Percentiles rank a stretch among this genome's conserved stretches.
Evolutionary conservation across 1,140 invertebrate species (phyloP).

Genomic region (Physella acuta): DNA sequence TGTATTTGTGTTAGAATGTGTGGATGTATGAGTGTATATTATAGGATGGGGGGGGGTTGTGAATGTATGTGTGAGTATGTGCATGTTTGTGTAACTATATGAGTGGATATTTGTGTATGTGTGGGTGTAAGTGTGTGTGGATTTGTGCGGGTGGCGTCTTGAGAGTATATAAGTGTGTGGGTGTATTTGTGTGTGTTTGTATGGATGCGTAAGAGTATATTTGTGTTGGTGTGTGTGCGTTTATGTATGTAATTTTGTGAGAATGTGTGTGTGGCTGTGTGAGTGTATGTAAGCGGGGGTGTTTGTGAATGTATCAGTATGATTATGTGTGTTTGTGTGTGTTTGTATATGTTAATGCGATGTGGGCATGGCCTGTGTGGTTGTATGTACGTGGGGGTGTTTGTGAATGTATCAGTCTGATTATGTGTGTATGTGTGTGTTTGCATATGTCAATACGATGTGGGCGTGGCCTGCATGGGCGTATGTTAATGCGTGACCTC

Average conservation of each 20-base stretch:
- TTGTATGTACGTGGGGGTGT: no score
- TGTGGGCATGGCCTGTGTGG: no score
- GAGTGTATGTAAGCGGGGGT: no score
- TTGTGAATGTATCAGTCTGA: no score
- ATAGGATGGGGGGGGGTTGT: neutral
- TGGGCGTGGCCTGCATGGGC: no score
- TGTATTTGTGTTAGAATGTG: no score
- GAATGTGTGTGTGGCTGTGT: neutral
- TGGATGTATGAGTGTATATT: neutral
- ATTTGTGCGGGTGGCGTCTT: neutral
- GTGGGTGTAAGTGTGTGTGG: neutral
- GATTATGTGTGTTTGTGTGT: no score
- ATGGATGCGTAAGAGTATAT: neutral
- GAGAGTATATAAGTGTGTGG: neutral
- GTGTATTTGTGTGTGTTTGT: neutral
- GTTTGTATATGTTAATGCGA: no score
- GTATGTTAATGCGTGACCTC: no score
- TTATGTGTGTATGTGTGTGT: no score
- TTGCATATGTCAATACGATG: no score
- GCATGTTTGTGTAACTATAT: neutral
- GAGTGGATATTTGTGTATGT: neutral
- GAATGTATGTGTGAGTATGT: conserved; percentile 1
- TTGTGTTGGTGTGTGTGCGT: neutral
- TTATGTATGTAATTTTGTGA: neutral
- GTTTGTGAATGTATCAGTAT: no score